Conservation (phyloP, 2,113 vertebrate genomes). For the Lathamus discolor region DNA sequence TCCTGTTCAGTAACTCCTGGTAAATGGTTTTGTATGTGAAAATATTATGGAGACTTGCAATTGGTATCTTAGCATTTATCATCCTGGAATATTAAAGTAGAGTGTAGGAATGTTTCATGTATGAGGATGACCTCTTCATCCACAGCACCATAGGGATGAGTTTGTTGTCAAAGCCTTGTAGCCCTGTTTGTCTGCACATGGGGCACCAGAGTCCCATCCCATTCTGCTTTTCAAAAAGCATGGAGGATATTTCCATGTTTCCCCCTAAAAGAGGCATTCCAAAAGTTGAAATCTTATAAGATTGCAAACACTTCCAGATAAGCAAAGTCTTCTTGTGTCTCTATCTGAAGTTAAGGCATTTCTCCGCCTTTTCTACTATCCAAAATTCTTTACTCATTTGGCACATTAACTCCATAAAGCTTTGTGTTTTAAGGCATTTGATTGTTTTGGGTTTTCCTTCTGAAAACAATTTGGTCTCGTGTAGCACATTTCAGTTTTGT, state of each 20-base stretch:
- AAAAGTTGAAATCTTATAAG: background rate
- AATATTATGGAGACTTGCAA: background rate
- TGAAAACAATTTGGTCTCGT: constrained; percentile 6
- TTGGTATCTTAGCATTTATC: background rate
- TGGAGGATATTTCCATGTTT: background rate
- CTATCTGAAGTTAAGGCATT: background rate
- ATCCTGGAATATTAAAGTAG: background rate
- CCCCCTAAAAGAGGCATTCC: background rate
- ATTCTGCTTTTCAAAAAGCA: background rate
- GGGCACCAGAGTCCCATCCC: background rate
- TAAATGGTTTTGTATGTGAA: background rate
- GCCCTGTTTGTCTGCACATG: background rate
- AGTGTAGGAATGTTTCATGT: fast-evolving
- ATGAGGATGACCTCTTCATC: background rate
- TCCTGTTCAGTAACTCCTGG: background rate
- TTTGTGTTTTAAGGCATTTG: background rate
- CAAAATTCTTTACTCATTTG: background rate
- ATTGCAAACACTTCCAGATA: background rate
- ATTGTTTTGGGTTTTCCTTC: constrained; percentile 25
- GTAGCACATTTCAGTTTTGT: background rate
- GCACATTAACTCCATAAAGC: background rate
- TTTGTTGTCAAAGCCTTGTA: background rate
- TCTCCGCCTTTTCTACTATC: background rate
- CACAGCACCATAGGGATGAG: fast-evolving
- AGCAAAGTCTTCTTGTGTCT: background rate